Evolutionary conservation across 2,797 vertebrate genomes (phyloP).

Genomic region (Galagoides demidoff): DNA sequence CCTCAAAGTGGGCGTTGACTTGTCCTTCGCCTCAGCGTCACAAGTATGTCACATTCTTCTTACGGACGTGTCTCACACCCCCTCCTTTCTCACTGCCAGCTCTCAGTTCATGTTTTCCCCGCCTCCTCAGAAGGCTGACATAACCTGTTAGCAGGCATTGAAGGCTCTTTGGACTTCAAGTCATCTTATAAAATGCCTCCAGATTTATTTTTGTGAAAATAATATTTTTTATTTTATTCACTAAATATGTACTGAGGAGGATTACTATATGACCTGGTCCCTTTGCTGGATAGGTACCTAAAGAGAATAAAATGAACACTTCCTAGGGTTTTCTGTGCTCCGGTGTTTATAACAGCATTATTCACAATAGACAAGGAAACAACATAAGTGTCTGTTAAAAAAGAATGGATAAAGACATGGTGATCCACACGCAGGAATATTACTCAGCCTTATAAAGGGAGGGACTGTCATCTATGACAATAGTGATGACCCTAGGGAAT

Average conservation of each 20-base stretch:
- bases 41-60: background rate
- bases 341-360: background rate
- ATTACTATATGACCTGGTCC: background rate
- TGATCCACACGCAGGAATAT: background rate
- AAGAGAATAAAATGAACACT: background rate
- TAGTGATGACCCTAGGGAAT: background rate
- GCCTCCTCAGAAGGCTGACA: background rate
- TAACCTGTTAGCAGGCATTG: background rate
- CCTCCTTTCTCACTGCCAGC: background rate
- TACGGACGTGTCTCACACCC: background rate
- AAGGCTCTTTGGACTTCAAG: background rate
- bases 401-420: background rate
- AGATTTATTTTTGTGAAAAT: constrained; percentile 23
- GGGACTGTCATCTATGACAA: background rate
- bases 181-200: background rate
- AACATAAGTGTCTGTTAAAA: background rate
- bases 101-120: background rate
- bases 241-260: background rate
- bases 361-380: background rate
- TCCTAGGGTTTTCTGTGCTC: background rate
- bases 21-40: background rate
- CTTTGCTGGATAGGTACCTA: background rate
- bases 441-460: background rate
- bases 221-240: background rate
- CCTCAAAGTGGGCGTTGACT: background rate